These are phyloP conservation scores for Xerus rutilus DNA, from an alignment of 2,797 vertebrate species.

Conservation along the genomic window DNA sequence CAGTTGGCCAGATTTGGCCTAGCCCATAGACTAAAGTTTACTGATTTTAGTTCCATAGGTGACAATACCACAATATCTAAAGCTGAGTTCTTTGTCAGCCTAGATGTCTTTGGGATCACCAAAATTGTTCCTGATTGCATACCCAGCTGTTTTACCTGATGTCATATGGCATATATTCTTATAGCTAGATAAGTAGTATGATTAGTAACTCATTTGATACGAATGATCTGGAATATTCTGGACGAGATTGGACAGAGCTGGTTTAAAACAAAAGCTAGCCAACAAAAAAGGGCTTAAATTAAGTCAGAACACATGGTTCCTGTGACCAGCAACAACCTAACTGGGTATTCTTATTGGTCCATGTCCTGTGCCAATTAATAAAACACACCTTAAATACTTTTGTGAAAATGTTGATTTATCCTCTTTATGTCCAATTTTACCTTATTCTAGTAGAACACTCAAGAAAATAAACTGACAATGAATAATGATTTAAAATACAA, in stretches of 20 bases:
- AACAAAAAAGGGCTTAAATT: not conserved
- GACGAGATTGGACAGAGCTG: not conserved
- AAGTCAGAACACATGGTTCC: not conserved
- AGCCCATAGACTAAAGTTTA: not conserved
- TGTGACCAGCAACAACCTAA: not conserved
- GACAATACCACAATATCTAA: not conserved
- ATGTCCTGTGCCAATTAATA: not conserved
- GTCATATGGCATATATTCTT: not conserved
- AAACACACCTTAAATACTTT: not conserved
- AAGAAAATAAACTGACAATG: slow-evolving; percentile 39
- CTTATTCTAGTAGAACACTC: not conserved
- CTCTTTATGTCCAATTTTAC: not conserved
- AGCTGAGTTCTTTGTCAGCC: not conserved
- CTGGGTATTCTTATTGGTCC: not conserved
- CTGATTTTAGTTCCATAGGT: not conserved
- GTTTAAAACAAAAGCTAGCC: not conserved
- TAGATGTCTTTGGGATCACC: not conserved
- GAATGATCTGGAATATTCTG: not conserved
- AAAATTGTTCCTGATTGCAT: not conserved
- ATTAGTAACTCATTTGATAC: not conserved
- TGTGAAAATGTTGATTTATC: slow-evolving; percentile 23
- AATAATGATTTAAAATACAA: not conserved
- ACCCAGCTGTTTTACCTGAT: not conserved
- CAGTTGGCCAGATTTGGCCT: not conserved
- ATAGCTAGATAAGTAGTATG: not conserved